Conservation (phyloP, 2,113 vertebrate genomes). For the Mesocricetus auratus region DNA sequence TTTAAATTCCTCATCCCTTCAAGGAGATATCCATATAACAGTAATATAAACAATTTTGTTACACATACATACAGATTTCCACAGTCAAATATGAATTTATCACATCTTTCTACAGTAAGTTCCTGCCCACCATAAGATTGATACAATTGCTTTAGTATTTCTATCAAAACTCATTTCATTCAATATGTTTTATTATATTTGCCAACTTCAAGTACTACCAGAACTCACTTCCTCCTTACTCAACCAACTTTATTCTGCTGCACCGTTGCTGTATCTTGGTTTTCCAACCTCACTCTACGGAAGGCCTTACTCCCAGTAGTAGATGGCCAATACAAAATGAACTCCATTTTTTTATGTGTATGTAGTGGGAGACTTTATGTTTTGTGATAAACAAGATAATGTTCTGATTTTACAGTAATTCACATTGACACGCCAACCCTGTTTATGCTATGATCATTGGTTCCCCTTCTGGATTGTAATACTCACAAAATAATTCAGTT, state of each 20-base stretch:
- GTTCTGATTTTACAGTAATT: neutral
- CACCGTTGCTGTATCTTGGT: neutral
- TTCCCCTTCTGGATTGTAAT: neutral
- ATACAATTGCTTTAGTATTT: neutral
- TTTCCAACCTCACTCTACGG: neutral
- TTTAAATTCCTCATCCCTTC: neutral
- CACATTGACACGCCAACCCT: neutral
- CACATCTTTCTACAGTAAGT: neutral
- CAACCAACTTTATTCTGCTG: neutral
- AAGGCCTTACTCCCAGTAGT: neutral
- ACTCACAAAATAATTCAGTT: neutral
- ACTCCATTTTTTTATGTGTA: neutral
- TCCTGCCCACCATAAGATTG: neutral
- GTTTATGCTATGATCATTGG: neutral
- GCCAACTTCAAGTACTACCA: neutral
- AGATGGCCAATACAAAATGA: neutral
- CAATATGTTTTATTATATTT: neutral
- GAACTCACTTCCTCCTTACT: rapidly evolving
- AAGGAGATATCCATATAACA: neutral
- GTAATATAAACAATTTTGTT: neutral
- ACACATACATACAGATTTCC: neutral
- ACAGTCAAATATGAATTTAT: neutral
- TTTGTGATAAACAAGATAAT: neutral
- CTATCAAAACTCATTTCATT: neutral
- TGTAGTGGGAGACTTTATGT: neutral